phyloP scores from a whole-genome alignment of 2,797 vertebrate genomes.

The Squalus acanthias region DNA sequence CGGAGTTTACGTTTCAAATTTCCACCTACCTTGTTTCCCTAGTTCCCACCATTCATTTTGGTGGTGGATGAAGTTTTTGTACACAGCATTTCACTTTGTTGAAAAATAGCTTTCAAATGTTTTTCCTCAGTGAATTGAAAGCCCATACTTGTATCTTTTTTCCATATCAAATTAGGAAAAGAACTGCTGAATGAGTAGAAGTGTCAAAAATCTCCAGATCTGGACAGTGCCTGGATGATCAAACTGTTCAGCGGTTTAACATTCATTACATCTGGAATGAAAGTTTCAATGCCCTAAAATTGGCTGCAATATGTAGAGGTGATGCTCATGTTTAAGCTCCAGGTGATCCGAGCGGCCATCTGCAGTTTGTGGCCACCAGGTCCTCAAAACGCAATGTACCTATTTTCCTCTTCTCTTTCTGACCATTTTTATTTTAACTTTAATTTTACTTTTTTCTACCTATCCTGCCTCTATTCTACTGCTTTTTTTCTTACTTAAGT shows the following conservation, averaged over 20 bases:
- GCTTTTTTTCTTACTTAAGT: not conserved
- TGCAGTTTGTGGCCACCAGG: not conserved
- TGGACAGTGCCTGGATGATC: too few relatives aligned
- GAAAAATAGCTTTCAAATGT: not conserved
- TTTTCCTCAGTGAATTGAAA: too few relatives aligned
- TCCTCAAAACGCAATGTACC: not conserved
- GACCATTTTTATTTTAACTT: not conserved
- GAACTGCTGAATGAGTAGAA: not conserved
- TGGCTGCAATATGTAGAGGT: not conserved
- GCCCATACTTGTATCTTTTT: not conserved
- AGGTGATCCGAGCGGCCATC: not conserved
- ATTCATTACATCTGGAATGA: not conserved
- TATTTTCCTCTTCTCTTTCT: not conserved
- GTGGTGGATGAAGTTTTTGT: not conserved
- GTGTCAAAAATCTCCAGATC: not conserved
- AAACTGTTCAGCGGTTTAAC: not conserved
- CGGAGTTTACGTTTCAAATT: not conserved
- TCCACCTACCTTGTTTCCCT: not conserved
- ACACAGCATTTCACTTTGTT: not conserved
- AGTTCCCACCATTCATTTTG: not conserved
- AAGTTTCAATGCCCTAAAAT: not conserved
- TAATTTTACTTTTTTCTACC: not conserved
- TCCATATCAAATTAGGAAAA: not conserved
- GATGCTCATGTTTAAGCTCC: not conserved
- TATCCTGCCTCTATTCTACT: too few relatives aligned